Percentiles rank a stretch among this genome's conserved stretches.
Evolutionary conservation across 1,140 invertebrate genomes (phyloP).

Genomic region (Hyles vespertilio): DNA sequence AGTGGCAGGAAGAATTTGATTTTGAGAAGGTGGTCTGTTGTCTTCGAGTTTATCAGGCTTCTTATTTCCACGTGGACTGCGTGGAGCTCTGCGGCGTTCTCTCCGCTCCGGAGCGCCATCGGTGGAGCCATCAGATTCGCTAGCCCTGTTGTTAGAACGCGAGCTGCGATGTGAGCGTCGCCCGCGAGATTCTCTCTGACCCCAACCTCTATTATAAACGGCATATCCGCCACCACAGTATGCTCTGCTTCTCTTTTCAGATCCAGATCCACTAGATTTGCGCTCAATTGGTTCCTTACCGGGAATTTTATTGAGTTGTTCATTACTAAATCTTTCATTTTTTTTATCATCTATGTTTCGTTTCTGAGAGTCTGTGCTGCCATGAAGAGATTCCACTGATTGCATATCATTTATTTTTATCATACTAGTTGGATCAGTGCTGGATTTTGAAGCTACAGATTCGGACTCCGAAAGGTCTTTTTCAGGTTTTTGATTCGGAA

Average conservation of each 20-base stretch:
- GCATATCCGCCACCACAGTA: constrained; percentile 62
- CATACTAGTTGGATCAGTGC: constrained; percentile 38
- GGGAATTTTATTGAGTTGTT: constrained; percentile 52
- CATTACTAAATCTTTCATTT: constrained; percentile 49
- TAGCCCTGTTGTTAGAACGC: constrained; percentile 67
- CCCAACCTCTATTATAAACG: constrained; percentile 66
- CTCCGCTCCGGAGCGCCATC: constrained; percentile 61
- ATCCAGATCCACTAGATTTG: constrained; percentile 72
- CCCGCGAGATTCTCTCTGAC: constrained; percentile 57
- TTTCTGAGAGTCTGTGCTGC: constrained; percentile 37
- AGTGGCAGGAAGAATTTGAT: constrained; percentile 27
- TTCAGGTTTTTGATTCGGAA: constrained; percentile 47
- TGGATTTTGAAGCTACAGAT: constrained; percentile 54
- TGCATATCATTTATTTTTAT: constrained; percentile 37
- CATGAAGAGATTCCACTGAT: constrained; percentile 41
- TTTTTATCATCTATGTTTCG: constrained; percentile 51
- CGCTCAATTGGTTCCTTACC: constrained; percentile 67
- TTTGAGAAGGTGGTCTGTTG: constrained; percentile 26
- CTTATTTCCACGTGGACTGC: constrained; percentile 57
- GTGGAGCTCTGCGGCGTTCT: constrained; percentile 56
- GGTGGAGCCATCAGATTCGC: constrained; percentile 65
- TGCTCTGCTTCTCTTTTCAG: constrained; percentile 69
- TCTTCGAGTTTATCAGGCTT: constrained; percentile 58
- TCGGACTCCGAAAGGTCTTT: constrained; percentile 60
- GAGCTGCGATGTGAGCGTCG: constrained; percentile 62